Conservation (phyloP, 1,140 invertebrate genomes). For the Brachionus paranguensis region DNA sequence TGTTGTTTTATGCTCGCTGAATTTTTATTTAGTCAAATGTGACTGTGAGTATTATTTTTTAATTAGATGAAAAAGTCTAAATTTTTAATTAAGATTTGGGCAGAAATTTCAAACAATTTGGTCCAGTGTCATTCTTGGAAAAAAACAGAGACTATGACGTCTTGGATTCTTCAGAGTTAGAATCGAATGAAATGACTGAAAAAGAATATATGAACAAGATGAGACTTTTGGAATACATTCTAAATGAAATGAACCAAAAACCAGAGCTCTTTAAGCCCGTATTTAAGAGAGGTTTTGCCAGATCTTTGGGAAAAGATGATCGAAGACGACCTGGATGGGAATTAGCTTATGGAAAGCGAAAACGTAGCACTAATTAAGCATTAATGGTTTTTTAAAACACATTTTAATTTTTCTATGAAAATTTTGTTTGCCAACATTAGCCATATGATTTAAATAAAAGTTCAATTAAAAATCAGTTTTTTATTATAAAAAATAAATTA, state of each 20-base stretch:
- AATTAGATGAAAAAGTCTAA: too few species aligned
- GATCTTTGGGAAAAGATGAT: background rate
- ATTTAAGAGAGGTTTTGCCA: background rate
- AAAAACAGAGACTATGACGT: background rate
- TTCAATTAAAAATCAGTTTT: background rate
- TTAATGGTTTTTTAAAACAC: background rate
- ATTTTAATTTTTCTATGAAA: background rate
- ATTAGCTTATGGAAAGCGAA: background rate
- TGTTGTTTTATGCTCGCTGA: background rate
- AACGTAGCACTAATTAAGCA: background rate
- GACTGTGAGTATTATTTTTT: background rate
- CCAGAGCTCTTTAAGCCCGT: background rate
- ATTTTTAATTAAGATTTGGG: background rate
- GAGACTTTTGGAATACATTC: background rate
- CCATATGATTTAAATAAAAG: background rate
- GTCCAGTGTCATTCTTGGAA: background rate
- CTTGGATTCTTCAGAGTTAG: background rate
- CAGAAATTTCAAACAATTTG: background rate
- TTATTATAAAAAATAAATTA: background rate
- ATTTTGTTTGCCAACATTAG: background rate
- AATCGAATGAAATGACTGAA: background rate
- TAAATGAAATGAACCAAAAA: background rate
- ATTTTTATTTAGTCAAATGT: background rate
- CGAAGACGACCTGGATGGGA: slow-evolving; percentile 1
- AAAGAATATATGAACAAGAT: background rate